Percentiles rank a stretch among this genome's conserved stretches.
Evolutionary conservation across 2,888 invertebrate genomes (phyloP).

Genomic region (Ceriagrion tenellum): DNA sequence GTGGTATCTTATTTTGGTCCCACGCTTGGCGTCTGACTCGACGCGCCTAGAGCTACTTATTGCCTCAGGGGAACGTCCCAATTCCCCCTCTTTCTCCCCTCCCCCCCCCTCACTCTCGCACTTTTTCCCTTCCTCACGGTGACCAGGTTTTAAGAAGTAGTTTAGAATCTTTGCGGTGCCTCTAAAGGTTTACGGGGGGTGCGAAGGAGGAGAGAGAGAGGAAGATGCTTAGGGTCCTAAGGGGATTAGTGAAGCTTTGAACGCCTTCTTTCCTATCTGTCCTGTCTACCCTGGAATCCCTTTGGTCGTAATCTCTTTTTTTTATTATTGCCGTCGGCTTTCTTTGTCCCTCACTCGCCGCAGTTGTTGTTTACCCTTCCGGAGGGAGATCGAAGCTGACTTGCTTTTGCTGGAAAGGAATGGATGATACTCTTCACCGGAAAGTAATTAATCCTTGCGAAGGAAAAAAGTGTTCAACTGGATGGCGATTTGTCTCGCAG

Average conservation of each 20-base stretch:
- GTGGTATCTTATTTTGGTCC: constrained; percentile 61
- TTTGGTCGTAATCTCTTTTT: neutral
- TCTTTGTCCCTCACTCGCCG: neutral
- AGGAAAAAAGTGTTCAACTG: neutral
- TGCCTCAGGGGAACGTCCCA: constrained; percentile 45
- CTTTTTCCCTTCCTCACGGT: too few relatives aligned
- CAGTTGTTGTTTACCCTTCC: neutral
- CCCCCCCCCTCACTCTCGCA: neutral
- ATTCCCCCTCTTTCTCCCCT: neutral
- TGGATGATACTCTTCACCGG: neutral
- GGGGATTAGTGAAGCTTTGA: neutral
- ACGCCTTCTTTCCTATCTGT: neutral
- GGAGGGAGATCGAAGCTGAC: neutral
- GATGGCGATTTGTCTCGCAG: neutral
- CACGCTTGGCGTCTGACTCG: constrained; percentile 66
- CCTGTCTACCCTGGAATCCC: neutral
- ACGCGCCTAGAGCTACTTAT: constrained; percentile 57
- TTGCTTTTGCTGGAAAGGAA: neutral
- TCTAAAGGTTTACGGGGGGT: neutral
- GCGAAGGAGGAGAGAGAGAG: neutral
- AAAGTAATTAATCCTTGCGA: neutral
- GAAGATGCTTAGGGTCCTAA: neutral
- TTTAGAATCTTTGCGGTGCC: neutral
- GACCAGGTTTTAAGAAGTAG: neutral
- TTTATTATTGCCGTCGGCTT: neutral